Evolutionary conservation across 35 echinoderm and acorn worm species (phyloP).

Genomic region (Ptychodera flava): DNA sequence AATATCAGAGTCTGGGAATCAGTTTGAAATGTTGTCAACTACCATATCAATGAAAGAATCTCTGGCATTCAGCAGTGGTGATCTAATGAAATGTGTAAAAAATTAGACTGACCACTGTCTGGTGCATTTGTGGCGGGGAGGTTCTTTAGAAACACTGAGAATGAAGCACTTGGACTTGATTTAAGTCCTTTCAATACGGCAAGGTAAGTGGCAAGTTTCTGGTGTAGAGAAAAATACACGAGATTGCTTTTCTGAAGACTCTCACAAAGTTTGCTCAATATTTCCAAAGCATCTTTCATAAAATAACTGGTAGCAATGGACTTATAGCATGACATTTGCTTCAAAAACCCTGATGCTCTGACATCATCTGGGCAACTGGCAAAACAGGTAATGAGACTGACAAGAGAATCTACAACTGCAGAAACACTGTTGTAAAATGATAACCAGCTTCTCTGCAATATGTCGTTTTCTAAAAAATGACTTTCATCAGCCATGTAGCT

Average conservation of each 20-base stretch:
- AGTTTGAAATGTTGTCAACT: not conserved
- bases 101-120: not conserved
- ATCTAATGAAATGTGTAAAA: not conserved
- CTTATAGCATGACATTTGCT: no score
- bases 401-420: not conserved
- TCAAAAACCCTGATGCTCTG: not conserved
- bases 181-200: not conserved
- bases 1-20: not conserved
- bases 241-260: not conserved
- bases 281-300: not conserved
- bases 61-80: not conserved
- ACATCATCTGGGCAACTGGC: not conserved
- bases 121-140: not conserved
- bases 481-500: not conserved
- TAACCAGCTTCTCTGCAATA: not conserved
- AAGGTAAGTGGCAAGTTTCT: not conserved
- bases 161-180: not conserved
- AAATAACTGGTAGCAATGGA: not conserved
- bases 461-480: not conserved
- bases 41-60: not conserved
- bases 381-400: not conserved
- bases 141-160: not conserved
- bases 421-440: not conserved
- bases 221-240: not conserved
- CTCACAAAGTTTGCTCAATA: not conserved